phyloP scores from a whole-genome alignment of 2,113 vertebrate genomes.

The Camelus dromedarius region DNA sequence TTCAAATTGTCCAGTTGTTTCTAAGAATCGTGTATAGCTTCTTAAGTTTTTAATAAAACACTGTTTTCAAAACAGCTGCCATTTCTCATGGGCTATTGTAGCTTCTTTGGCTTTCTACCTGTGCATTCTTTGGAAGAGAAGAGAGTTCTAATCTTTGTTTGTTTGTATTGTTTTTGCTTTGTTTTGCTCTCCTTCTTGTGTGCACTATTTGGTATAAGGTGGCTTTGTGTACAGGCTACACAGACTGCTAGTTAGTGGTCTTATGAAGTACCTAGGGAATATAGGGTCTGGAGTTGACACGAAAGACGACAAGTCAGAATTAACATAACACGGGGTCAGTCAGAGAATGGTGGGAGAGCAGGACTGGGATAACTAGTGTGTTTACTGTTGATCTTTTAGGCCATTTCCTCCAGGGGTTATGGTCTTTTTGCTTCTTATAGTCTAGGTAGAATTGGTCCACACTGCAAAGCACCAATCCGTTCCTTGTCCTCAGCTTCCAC shows the following conservation, averaged over 20 bases:
- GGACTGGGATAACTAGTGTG: neutral
- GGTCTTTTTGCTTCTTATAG: neutral
- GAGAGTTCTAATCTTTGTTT: neutral
- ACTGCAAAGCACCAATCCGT: neutral
- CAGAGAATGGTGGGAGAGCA: neutral
- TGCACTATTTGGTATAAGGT: neutral
- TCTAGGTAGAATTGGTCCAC: neutral
- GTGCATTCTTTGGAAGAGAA: neutral
- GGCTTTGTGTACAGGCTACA: neutral
- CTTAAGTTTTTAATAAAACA: constrained; percentile 57
- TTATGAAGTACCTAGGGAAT: neutral
- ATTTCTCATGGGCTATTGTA: neutral
- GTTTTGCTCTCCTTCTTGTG: neutral
- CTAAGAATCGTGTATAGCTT: constrained; percentile 46
- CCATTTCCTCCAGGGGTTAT: neutral
- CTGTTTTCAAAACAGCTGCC: constrained; percentile 22
- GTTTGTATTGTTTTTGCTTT: neutral
- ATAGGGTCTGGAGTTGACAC: neutral
- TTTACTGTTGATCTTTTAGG: neutral
- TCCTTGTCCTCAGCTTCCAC: neutral
- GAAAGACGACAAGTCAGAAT: neutral
- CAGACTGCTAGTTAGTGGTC: neutral
- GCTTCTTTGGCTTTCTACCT: neutral
- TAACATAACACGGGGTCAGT: neutral
- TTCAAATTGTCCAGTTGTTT: constrained; percentile 50